Base-by-base conservation (phyloP, 2,888 invertebrate genomes). In the Suillia variegata region DNA sequence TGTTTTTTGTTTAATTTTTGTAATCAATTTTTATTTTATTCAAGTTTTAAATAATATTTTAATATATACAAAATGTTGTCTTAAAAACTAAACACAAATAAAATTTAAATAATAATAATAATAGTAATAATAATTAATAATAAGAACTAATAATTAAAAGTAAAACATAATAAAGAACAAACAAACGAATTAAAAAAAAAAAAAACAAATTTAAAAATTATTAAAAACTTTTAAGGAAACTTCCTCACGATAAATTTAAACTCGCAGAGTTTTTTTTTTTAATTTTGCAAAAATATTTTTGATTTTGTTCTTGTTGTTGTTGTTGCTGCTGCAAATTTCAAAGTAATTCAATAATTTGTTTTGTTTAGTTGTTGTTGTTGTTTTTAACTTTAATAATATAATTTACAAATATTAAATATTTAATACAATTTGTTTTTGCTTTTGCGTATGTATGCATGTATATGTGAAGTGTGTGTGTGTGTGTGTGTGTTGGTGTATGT, bases 81-180 rank as follows among this genome's bases (percentile, higher is more conserved):
- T 56, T 49, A 22, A 21, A 17, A 34, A n/a, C 47, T 24, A 48
- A 34, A 49, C 5, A 13, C 38, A 49, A 59, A 60, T 49, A 63
- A 54, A 22, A 62, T 59, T 64, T 57, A 65, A 68, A 69, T 61
- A 56, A 59, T 31, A 53, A 53, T 47, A 45, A 48, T 45, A 57
- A 42, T 45, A 58, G 54, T 48, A 52, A 49, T 38, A n/a, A 59
- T 62, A 18, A 56, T 62, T 63, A 53, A 68, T n/a, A 74, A 75
- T 49, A 75, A 74, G 75, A 72, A 68, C 58, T 64, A 63, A 66
- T 53, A 62, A 70, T 73, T 74, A 71, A 62, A 74, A 68, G 64
- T 64, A 70, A 71, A 67, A 74, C 24, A 26, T 66, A 74, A 73
- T 70, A 69, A 69, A 57, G 52, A 57, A 52, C 33, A 58, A 62